A percentile compares a stretch with the other conserved stretches of the same genome.
phyloP scores from a whole-genome alignment of 2,797 vertebrate genomes.

The Gobionotothen gibberifrons region DNA sequence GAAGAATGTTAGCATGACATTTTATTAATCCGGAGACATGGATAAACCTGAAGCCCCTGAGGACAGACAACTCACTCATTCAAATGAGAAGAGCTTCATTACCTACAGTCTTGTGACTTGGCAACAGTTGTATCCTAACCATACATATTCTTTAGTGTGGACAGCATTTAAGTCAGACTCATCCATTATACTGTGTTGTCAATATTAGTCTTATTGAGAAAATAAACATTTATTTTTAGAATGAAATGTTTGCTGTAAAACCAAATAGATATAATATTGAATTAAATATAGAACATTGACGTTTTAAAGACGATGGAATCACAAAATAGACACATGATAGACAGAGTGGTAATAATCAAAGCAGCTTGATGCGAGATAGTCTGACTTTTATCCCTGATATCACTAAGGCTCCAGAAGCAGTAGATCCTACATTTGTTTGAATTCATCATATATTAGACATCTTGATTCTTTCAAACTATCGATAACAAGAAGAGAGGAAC shows the following conservation, averaged over 20 bases:
- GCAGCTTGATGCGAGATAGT: background rate
- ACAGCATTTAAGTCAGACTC: background rate
- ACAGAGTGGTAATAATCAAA: background rate
- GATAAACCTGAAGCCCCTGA: slow-evolving; percentile 16
- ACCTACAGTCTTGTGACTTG: slow-evolving; percentile 6
- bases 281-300: too few species aligned
- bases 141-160: background rate
- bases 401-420: background rate
- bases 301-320: background rate
- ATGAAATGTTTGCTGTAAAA: slow-evolving; percentile 5
- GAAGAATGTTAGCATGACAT: background rate
- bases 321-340: background rate
- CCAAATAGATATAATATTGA: background rate
- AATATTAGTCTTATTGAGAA: background rate
- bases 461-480: background rate
- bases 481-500: too few species aligned
- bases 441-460: background rate
- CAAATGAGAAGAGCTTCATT: slow-evolving; percentile 27
- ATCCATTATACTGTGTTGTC: background rate
- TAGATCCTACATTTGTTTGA: background rate
- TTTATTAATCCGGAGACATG: slow-evolving; percentile 8
- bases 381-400: background rate
- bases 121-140: background rate
- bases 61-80: slow-evolving; percentile 8
- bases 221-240: slow-evolving; percentile 4